Conservation (phyloP, 2,888 invertebrate species). For the Microplitis deprimator region DNA sequence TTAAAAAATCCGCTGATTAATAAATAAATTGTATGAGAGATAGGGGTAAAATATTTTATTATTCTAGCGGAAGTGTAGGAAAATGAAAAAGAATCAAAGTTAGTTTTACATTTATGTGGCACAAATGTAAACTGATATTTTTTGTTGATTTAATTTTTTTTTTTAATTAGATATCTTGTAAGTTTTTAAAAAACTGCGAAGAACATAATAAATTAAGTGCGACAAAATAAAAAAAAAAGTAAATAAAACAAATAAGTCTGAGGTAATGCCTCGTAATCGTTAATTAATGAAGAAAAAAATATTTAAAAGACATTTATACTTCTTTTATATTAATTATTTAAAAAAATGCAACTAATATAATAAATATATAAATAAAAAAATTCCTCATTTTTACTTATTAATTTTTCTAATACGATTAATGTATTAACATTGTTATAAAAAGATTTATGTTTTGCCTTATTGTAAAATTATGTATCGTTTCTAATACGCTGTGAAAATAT, state of each 20-base stretch:
- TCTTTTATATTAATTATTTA: conserved; percentile 43
- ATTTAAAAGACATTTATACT: conserved; percentile 58
- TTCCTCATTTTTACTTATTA: conserved; percentile 48
- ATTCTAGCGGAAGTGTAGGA: conserved; percentile 28
- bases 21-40: background rate
- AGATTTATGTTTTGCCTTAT: conserved; percentile 55
- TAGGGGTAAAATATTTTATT: background rate
- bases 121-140: conserved; percentile 50
- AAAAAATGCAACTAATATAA: conserved; percentile 50
- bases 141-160: conserved; percentile 20
- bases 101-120: conserved; percentile 57
- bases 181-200: conserved; percentile 30
- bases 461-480: conserved; percentile 67
- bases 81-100: conserved; percentile 54
- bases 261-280: conserved; percentile 36
- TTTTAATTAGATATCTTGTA: conserved; percentile 31
- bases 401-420: conserved; percentile 63
- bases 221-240: conserved; percentile 42
- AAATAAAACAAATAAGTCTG: conserved; percentile 40
- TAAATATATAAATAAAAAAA: conserved; percentile 36
- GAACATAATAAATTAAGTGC: conserved; percentile 42
- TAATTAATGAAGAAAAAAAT: conserved; percentile 38
- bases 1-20: conserved; percentile 30
- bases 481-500: conserved; percentile 67
- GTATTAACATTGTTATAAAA: conserved; percentile 65